Base-by-base conservation (phyloP, 2,797 vertebrate species). In the Cirrhinus mrigala region DNA sequence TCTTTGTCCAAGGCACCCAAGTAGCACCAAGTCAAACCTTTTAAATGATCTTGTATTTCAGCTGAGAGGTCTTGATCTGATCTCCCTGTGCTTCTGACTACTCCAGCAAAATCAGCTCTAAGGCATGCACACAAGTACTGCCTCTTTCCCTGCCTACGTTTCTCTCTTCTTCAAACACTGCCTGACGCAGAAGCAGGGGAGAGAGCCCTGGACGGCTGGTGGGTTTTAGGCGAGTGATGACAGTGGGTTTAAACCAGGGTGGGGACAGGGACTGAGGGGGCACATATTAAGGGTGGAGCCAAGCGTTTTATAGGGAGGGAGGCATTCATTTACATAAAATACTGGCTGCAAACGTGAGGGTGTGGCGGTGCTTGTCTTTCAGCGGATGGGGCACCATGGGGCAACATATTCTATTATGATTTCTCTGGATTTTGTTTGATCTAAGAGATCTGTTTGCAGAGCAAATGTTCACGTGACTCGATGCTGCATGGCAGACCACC, bases 1-100 rank as follows among this genome's bases (percentile, higher is more conserved):
- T 84, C 84, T 88, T 91, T 80, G 11, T 87, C 8, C 76, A 18
- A 78, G 14, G 37, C 8, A 60, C 70, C 80, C 87, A 88, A 62
- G 85, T 85, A 90, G 89, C 62, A 18, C 15, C 86, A 79, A 89
- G 79, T 44, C 29, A 90, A 90, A 87, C 68, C 90, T 79, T 93
- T 70, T 12, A 89, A 88, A 68, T 88, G 88, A 90, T 93, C 92
- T 94, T 92, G 83, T 82, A 90, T 92, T 91, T 94, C 91, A 94
- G 94, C 93, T 93, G 60, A 40, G 91, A 94, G 91, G 88, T 90
- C 88, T 86, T 81, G 81, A 86, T 85, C 90, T 91, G 64, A 20
- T 90, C 79, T n/a, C 20, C 70, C 46, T 22, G 29, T 58, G 58
- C 37, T 33, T 81, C 84, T 69, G 20, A 78, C 48, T 76, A 48